Evolutionary conservation across 2,113 vertebrate genomes (phyloP), one percentile per base, ranked within the genome.

Genomic region (Tupaia chinensis): DNA sequence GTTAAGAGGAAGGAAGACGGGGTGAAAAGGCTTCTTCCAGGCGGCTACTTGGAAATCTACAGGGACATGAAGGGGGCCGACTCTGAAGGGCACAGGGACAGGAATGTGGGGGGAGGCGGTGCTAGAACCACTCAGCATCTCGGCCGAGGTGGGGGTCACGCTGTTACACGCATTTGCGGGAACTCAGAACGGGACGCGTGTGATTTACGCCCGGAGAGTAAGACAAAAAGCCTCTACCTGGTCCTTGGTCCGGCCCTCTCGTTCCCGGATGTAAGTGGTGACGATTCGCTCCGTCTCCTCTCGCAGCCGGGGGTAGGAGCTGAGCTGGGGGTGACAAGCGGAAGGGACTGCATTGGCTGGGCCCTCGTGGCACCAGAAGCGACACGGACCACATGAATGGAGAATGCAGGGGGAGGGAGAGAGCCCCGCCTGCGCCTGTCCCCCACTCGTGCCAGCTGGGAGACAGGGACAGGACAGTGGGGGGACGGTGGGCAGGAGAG

Each of bases 221-320:
- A 93, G 34, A 58, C 7, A 2, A 23, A n/a, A 60, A 23, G 27
- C 53, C 58, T 4, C 9, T 91, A 99, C 99, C 99, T 99, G 99
- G 97, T 99, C 99, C 98, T 99, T 99, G 76, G 99, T 99, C 80
- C 99, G 99, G 27, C 99, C 99, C 94, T 99, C 99, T 16, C 99
- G 97, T 82, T 99, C 99, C 32, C 99, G 97, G 98, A 99, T 98
- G 73, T 99, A 98, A 0, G 99, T 99, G 97, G 99, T 99, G 91
- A 99, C 99, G 11, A 99, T 99, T 13, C 99, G 98, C 97, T 99
- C 99, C 0, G 99, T 99, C 97, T 99, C 99, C 97, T 99, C 99
- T 96, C 99, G 98, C 87, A 99, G 95, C 88, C 99, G 98, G 66
- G 99, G 99, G 98, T 99, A 99, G 20, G 99, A 99, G 84, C 98